These are phyloP conservation scores for Tachyglossus aculeatus DNA, from an alignment of 2,797 vertebrate species.

Conservation along the genomic window DNA sequence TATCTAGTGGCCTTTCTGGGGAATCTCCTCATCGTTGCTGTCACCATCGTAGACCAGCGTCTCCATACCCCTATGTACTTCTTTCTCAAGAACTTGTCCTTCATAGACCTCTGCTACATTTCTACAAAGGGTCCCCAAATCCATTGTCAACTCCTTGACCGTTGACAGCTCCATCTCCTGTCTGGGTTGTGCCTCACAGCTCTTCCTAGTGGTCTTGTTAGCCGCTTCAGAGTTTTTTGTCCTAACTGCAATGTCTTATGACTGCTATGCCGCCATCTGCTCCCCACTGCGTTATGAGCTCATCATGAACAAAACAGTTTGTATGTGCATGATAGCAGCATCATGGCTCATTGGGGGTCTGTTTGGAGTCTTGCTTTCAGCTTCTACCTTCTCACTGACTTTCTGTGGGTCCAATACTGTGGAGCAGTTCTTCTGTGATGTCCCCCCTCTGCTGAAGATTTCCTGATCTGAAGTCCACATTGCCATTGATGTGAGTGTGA, in stretches of 20 bases:
- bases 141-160: constrained; percentile 33
- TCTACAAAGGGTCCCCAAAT: constrained; percentile 35
- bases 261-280: constrained; percentile 26
- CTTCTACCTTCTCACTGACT: too few relatives aligned
- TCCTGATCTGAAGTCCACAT: too few relatives aligned
- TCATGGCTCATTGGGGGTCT: too few relatives aligned
- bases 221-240: constrained; percentile 25
- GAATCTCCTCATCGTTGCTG: constrained; percentile 25
- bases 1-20: constrained; percentile 38
- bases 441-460: too few relatives aligned
- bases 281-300: not conserved
- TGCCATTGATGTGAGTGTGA: too few relatives aligned
- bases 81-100: constrained; percentile 35
- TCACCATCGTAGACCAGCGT: constrained; percentile 8
- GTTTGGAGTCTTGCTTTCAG: too few relatives aligned
- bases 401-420: too few relatives aligned
- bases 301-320: constrained; percentile 20
- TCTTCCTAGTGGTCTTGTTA: constrained; percentile 40
- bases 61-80: constrained; percentile 48
- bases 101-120: constrained; percentile 32
- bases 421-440: too few relatives aligned
- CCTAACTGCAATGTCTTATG: constrained; percentile 36
- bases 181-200: constrained; percentile 11
- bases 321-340: not conserved
- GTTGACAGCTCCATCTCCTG: constrained; percentile 28